These are phyloP conservation scores for Dysdera silvatica DNA, from an alignment of 1,140 invertebrate species.

Conservation along the genomic window DNA sequence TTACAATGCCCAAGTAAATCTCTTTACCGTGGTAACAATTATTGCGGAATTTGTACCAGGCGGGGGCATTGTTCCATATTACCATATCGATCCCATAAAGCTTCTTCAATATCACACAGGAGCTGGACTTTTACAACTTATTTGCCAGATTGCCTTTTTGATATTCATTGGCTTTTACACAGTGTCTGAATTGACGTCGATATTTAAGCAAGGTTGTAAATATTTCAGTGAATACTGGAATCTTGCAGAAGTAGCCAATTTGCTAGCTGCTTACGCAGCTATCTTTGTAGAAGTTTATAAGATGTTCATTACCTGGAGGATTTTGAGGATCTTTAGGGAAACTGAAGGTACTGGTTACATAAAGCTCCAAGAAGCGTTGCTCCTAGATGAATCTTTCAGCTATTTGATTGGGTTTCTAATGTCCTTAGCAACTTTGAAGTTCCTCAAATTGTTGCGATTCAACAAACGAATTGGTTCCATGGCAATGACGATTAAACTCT, in stretches of 20 bases:
- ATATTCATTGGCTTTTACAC: conserved; percentile 48
- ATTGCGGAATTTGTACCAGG: conserved; percentile 47
- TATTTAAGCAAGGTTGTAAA: conserved; percentile 32
- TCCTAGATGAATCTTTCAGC: conserved; percentile 47
- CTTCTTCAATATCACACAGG: conserved; percentile 39
- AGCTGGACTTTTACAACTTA: conserved; percentile 34
- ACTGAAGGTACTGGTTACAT: conserved; percentile 49
- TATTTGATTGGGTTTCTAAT: conserved; percentile 48
- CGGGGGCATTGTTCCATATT: conserved; percentile 46
- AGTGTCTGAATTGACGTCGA: conserved; percentile 36
- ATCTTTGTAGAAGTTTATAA: conserved; percentile 46
- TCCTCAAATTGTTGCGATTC: conserved; percentile 50
- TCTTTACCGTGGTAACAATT: conserved; percentile 48
- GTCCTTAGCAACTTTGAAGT: conserved; percentile 50
- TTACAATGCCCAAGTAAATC: conserved; percentile 50
- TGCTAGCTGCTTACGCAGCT: conserved; percentile 41
- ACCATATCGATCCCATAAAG: conserved; percentile 46
- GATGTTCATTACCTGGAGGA: conserved; percentile 38
- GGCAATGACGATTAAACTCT: conserved; percentile 38
- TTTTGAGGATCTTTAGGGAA: conserved; percentile 43
- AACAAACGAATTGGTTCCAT: conserved; percentile 49
- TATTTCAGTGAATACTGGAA: conserved; percentile 48
- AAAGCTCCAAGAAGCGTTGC: conserved; percentile 47
- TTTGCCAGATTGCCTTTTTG: conserved; percentile 40
- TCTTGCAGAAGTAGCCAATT: conserved; percentile 45